These are phyloP conservation scores for Adelognathus sp. DNA, from an alignment of 2,888 invertebrate genomes.

Conservation along the genomic window DNA sequence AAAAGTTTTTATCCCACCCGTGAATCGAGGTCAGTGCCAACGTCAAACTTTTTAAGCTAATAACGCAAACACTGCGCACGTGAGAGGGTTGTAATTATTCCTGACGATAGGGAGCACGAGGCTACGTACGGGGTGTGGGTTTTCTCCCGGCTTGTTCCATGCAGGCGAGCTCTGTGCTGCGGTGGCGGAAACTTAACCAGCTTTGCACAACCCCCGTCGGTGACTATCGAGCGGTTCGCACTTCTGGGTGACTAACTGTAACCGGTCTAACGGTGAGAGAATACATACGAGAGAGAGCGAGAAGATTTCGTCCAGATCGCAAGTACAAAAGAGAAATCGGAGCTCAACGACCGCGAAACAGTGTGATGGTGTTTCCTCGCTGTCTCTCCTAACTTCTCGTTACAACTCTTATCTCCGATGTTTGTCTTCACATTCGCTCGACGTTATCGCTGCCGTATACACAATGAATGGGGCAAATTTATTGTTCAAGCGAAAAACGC, in stretches of 20 bases:
- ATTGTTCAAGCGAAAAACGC: slow-evolving; percentile 3
- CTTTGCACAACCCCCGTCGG: background rate
- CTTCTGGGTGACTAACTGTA: slow-evolving; percentile 1
- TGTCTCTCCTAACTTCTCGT: background rate
- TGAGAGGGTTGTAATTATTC: slow-evolving; percentile 39
- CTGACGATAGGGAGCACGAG: slow-evolving; percentile 42
- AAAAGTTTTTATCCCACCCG: background rate
- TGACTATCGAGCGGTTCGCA: slow-evolving; percentile 22
- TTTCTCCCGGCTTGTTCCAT: background rate
- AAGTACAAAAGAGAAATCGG: slow-evolving; percentile 20
- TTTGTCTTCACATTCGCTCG: slow-evolving; percentile 8
- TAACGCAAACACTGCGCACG: slow-evolving; percentile 28
- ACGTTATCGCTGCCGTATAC: slow-evolving; percentile 26
- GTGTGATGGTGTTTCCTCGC: background rate
- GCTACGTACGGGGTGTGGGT: background rate
- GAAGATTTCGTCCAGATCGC: background rate
- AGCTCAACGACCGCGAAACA: background rate
- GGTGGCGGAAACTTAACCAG: slow-evolving; percentile 8
- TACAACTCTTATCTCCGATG: slow-evolving; percentile 5
- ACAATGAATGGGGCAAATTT: background rate
- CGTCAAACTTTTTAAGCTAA: slow-evolving; percentile 40
- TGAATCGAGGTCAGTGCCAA: slow-evolving; percentile 37
- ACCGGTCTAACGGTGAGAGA: background rate
- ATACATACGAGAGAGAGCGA: background rate
- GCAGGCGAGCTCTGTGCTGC: background rate